Conservation (phyloP, 1,140 invertebrate species). For the Paramacrobiotus metropolitanus region DNA sequence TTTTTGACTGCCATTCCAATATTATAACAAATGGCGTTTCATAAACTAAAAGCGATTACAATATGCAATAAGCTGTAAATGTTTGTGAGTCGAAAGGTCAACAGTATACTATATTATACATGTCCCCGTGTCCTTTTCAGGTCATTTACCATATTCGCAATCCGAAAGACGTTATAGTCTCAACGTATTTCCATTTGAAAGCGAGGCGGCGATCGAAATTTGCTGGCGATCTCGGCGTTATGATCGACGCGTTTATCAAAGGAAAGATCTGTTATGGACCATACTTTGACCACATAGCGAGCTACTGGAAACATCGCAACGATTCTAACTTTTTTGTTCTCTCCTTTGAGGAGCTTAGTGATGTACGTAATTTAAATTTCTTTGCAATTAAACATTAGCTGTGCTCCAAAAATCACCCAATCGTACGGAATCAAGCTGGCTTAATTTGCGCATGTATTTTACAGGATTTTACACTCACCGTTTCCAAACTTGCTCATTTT, state of each 20-base stretch:
- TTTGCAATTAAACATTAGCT: too few species aligned
- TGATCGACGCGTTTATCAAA: not conserved
- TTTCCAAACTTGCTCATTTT: conserved; percentile 17
- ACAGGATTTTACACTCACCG: conserved; percentile 16
- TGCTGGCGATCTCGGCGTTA: not conserved
- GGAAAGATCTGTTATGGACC: not conserved
- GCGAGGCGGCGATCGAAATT: not conserved
- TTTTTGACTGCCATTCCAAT: too few species aligned
- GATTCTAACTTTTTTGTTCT: not conserved
- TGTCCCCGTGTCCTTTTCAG: not conserved
- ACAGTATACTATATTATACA: not conserved
- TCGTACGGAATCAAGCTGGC: not conserved
- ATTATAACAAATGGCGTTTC: too few species aligned
- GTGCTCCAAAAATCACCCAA: too few species aligned
- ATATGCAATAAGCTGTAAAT: too few species aligned
- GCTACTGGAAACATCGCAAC: conserved; percentile 2
- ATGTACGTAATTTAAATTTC: not conserved
- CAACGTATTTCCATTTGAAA: not conserved
- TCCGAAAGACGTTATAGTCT: conserved; percentile 1
- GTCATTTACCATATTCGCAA: not conserved
- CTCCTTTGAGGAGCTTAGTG: not conserved
- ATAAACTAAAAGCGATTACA: too few species aligned
- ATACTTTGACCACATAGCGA: not conserved
- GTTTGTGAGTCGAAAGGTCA: too few species aligned
- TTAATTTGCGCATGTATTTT: conserved; percentile 3